These are phyloP conservation scores for Callionymus lyra DNA, from an alignment of 2,113 vertebrate species.

Conservation along the genomic window DNA sequence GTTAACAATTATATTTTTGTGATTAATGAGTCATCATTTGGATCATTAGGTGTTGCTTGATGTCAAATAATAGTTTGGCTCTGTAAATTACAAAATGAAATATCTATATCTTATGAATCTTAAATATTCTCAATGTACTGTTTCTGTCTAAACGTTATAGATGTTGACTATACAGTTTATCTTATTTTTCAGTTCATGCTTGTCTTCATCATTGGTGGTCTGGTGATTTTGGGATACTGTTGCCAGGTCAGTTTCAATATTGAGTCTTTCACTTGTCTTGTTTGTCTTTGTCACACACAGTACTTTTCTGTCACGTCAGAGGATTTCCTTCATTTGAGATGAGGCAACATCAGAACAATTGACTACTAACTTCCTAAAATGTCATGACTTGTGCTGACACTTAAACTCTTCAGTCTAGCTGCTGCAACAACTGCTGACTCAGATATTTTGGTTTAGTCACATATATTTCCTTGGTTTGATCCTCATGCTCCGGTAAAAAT, in stretches of 20 bases:
- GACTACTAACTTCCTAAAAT: too few species aligned
- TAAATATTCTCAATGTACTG: conserved; percentile 1
- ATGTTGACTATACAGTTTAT: too few species aligned
- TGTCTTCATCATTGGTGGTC: conserved; percentile 88
- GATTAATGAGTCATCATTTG: too few species aligned
- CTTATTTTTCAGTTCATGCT: conserved; percentile 76
- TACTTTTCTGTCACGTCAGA: not conserved
- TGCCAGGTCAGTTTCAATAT: conserved; percentile 72
- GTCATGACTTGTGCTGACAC: conserved; percentile 3
- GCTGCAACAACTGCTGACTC: not conserved
- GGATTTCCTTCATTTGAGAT: not conserved
- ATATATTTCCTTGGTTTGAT: too few species aligned
- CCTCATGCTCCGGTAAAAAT: too few species aligned
- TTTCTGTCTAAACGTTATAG: too few species aligned
- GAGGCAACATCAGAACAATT: not conserved
- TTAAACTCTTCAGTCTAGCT: not conserved
- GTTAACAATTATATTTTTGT: too few species aligned
- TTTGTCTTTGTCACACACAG: not conserved
- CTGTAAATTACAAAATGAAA: too few species aligned
- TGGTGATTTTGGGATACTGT: conserved; percentile 92
- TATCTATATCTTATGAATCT: not conserved
- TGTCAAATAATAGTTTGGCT: too few species aligned
- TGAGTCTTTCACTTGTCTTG: not conserved
- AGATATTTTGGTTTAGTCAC: too few species aligned
- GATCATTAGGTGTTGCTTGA: too few species aligned